These are phyloP conservation scores for Amblyjoppa proteus DNA, from an alignment of 2,888 invertebrate genomes.

Conservation along the genomic window DNA sequence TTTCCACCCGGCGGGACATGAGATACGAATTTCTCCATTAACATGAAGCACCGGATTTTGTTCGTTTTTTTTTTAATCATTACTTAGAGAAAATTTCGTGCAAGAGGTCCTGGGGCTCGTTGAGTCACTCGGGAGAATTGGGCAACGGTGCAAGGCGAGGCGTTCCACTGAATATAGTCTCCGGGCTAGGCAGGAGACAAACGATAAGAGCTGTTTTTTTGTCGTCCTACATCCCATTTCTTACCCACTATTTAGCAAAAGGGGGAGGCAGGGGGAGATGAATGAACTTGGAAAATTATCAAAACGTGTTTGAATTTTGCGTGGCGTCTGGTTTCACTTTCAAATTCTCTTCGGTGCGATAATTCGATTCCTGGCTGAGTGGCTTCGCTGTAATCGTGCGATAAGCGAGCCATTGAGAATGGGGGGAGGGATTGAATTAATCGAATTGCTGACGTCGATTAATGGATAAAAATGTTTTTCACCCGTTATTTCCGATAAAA, in stretches of 20 bases:
- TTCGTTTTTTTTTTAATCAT: neutral
- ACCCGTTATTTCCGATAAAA: neutral
- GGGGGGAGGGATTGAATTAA: neutral
- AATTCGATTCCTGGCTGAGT: neutral
- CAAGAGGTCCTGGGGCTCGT: neutral
- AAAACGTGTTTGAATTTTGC: neutral
- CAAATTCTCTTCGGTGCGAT: neutral
- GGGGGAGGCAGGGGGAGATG: neutral
- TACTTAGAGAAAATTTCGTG: slow-evolving; percentile 20
- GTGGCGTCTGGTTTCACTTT: neutral
- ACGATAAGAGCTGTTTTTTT: slow-evolving; percentile 9
- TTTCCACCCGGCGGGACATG: neutral
- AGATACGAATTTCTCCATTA: slow-evolving; percentile 21
- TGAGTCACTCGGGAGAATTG: slow-evolving; percentile 1
- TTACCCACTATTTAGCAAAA: neutral
- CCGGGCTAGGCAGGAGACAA: neutral
- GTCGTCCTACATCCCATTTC: neutral
- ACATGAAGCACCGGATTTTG: neutral
- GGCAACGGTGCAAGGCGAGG: neutral
- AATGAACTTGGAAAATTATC: neutral
- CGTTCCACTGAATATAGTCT: neutral
- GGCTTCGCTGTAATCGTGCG: neutral
- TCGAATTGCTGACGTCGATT: slow-evolving; percentile 11
- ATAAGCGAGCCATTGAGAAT: neutral
- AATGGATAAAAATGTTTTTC: slow-evolving; percentile 2